Evolutionary conservation across 2,888 invertebrate genomes (phyloP).

Genomic region (Odontocolon sp.): DNA sequence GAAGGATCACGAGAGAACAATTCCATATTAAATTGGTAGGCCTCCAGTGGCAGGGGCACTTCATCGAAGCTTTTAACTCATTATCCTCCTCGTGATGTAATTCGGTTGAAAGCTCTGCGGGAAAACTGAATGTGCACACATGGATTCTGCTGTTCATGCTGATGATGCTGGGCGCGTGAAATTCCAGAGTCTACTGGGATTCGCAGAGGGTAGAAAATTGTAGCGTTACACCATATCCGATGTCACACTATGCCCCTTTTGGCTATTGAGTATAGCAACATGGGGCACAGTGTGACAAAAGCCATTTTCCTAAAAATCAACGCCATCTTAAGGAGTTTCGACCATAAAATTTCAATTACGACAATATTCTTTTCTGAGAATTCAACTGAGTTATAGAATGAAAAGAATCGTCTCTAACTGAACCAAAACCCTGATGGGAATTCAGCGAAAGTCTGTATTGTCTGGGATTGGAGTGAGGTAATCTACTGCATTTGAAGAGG

Average conservation of each 20-base stretch:
- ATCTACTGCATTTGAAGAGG: neutral
- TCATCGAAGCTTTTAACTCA: conserved; percentile 60
- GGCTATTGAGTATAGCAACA: no score
- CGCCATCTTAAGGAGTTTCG: no score
- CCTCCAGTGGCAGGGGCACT: conserved; percentile 26
- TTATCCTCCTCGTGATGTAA: conserved; percentile 45
- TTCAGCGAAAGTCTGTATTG: conserved; percentile 4
- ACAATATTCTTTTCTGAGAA: no score
- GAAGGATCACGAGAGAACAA: conserved; percentile 35
- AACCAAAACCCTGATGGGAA: no score
- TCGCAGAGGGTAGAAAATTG: conserved; percentile 8
- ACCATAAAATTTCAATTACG: no score
- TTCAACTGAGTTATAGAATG: no score
- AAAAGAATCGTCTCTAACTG: no score
- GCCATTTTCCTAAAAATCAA: no score
- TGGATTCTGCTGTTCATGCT: neutral
- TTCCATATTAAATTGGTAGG: conserved; percentile 37
- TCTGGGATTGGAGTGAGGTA: neutral
- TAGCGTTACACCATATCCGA: conserved; percentile 9
- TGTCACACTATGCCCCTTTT: no score
- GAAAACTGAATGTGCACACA: conserved; percentile 36
- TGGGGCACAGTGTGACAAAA: no score
- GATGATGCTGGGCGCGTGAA: conserved; percentile 13
- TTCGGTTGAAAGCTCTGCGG: conserved; percentile 56
- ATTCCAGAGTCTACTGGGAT: conserved; percentile 11